A percentile compares a stretch with the other conserved stretches of the same genome.
Evolutionary conservation across 92 coral and sea anemone genomes (phyloP).

Genomic region (Scolanthus callimorphus): DNA sequence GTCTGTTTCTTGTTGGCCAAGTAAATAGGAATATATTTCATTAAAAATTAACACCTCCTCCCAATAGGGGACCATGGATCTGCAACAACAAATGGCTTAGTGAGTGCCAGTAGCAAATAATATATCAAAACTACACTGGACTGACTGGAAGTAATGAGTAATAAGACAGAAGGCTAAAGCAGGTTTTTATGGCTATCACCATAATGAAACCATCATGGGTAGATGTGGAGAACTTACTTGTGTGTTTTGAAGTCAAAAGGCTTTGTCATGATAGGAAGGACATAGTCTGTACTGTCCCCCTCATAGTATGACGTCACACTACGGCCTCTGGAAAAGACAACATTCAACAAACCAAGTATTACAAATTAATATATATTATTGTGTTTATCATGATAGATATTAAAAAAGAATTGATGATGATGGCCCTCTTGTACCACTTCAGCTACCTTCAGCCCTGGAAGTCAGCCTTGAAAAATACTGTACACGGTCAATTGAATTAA

Average conservation of each 20-base stretch:
- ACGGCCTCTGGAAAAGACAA: constrained; percentile 54
- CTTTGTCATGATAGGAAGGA: constrained; percentile 95
- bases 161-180: no score
- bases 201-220: no score
- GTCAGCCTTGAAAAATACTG: neutral
- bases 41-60: constrained; percentile 94
- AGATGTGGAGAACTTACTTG: constrained; percentile 90
- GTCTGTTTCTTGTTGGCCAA: constrained; percentile 76
- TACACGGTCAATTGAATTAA: neutral
- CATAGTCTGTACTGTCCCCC: constrained; percentile 65
- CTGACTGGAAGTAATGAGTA: no score
- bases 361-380: no score
- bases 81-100: no score
- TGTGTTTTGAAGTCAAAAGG: constrained; percentile 95
- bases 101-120: no score
- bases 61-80: constrained; percentile 90
- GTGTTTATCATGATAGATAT: no score
- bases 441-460: neutral
- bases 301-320: constrained; percentile 95
- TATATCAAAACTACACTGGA: no score
- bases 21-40: constrained; percentile 81
- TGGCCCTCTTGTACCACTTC: no score
- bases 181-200: no score
- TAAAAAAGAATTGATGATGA: no score
- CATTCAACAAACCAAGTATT: no score